Conservation (phyloP, 2,113 vertebrate genomes). For the Holacanthus passer region DNA sequence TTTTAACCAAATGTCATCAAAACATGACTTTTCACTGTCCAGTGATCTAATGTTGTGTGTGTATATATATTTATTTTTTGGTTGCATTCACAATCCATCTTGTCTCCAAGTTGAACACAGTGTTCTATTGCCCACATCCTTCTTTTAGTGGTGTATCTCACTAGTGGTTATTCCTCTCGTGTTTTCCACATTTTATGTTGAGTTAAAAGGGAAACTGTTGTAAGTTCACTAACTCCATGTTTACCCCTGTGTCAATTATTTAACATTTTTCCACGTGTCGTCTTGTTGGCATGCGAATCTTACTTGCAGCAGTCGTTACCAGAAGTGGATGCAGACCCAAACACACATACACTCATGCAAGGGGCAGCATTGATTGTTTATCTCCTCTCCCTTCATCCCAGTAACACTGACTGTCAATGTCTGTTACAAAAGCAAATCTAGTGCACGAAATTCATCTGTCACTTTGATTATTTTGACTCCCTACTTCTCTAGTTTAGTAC, state of each 20-base stretch:
- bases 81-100: constrained; percentile 52
- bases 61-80: constrained; percentile 48
- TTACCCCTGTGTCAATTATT: constrained; percentile 4
- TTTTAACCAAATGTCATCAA: not conserved
- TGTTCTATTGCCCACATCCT: constrained; percentile 40
- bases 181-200: constrained; percentile 73
- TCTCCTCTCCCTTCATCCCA: constrained; percentile 38
- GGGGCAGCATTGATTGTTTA: constrained; percentile 70
- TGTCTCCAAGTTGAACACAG: constrained; percentile 27
- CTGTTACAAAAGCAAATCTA: constrained; percentile 20
- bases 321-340: constrained; percentile 20
- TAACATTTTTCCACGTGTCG: not conserved
- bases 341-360: constrained; percentile 73
- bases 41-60: not conserved
- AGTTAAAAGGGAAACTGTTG: constrained; percentile 85
- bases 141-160: constrained; percentile 46
- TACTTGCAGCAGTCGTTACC: not conserved
- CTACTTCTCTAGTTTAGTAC: not conserved
- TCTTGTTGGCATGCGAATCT: constrained; percentile 15
- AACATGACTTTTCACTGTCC: not conserved
- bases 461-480: constrained; percentile 32
- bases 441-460: constrained; percentile 27
- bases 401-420: constrained; percentile 35
- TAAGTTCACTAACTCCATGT: constrained; percentile 72
- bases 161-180: constrained; percentile 33